Conservation (phyloP, 2,888 invertebrate genomes). For the Acheta domesticus region DNA sequence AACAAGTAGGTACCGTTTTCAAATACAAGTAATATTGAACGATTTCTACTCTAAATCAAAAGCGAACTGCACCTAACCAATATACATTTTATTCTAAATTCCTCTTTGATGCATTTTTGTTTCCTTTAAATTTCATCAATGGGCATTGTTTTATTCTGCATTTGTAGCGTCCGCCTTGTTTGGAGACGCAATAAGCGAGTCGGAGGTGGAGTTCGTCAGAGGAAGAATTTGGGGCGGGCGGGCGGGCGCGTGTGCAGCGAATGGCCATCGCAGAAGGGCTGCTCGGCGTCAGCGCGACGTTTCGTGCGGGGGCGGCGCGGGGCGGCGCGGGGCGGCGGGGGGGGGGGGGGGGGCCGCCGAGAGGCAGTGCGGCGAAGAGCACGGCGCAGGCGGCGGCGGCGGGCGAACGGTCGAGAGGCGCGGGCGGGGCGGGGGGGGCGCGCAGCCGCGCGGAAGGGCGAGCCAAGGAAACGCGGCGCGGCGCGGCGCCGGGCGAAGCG, state of each 20-base stretch:
- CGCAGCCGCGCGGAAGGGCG: background rate
- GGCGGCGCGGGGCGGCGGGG: background rate
- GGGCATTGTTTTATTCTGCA: no score
- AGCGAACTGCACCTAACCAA: no score
- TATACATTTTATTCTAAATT: no score
- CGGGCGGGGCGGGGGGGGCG: background rate
- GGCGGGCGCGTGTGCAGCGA: background rate
- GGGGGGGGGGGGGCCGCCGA: background rate
- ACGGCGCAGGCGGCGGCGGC: background rate
- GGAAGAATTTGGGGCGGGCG: background rate
- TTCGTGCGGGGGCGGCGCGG: background rate
- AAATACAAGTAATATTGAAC: no score
- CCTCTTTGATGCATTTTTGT: no score
- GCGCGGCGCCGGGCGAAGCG: background rate
- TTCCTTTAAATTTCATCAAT: no score
- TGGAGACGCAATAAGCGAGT: no score
- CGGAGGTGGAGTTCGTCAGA: no score
- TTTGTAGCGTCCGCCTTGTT: no score
- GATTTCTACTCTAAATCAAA: no score
- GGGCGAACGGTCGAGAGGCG: slow-evolving; percentile 8
- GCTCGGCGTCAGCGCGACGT: background rate
- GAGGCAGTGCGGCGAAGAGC: background rate
- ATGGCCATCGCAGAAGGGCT: no score
- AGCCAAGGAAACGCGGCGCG: background rate
- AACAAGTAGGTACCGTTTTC: no score